These are phyloP conservation scores for Cinclus mexicanus DNA, from an alignment of 2,113 vertebrate genomes.

Conservation along the genomic window DNA sequence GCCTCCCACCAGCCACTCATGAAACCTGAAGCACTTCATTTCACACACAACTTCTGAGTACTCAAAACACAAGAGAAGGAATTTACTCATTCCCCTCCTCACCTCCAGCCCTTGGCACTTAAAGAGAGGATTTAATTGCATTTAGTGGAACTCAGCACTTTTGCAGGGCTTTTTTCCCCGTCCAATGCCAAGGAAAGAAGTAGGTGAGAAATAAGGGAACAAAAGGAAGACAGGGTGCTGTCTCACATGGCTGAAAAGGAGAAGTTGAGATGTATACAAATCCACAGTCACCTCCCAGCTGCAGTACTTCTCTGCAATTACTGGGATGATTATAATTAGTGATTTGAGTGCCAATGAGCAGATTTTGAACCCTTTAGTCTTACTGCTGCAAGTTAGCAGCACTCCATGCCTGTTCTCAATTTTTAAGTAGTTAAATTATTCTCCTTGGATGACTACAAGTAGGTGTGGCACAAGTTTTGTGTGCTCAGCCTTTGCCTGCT, in stretches of 20 bases:
- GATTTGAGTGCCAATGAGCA: background rate
- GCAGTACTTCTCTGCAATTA: background rate
- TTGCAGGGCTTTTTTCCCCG: background rate
- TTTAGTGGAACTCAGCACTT: background rate
- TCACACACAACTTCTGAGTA: background rate
- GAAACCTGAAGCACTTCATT: background rate
- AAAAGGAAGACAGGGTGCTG: background rate
- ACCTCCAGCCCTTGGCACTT: background rate
- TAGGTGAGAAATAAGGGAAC: background rate
- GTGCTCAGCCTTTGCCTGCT: background rate
- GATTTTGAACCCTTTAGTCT: background rate
- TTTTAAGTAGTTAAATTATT: background rate
- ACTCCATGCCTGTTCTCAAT: rapidly evolving
- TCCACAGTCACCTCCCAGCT: background rate
- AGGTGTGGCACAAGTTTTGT: background rate
- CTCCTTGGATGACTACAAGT: background rate
- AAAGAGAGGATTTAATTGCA: background rate
- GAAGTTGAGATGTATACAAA: background rate
- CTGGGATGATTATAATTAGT: background rate
- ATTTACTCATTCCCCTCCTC: background rate
- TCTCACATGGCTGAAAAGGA: background rate
- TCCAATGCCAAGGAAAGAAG: background rate
- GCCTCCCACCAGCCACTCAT: background rate
- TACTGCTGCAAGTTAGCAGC: background rate
- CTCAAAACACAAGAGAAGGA: background rate